Conservation (phyloP, 2,888 invertebrate species). For the Mimas tiliae region DNA sequence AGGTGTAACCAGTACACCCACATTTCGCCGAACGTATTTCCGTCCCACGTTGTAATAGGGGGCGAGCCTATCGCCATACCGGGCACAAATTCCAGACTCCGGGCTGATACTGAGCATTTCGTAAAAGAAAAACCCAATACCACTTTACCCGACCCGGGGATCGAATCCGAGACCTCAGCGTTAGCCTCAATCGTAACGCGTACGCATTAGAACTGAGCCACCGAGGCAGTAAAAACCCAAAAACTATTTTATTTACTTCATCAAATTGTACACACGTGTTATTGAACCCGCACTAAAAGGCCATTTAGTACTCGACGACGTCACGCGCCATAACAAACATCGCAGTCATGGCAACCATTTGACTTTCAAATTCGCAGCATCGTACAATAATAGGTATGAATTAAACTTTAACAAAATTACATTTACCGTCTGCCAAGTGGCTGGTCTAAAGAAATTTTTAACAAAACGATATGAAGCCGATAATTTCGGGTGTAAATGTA, state of each 20-base stretch:
- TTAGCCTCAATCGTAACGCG: too few species aligned
- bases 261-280: background rate
- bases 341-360: constrained; percentile 36
- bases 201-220: too few species aligned
- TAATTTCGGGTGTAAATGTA: background rate
- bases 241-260: background rate
- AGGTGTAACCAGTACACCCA: too few species aligned
- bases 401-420: constrained; percentile 25
- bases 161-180: too few species aligned
- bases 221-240: too few species aligned
- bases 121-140: too few species aligned
- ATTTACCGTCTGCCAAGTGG: constrained; percentile 1
- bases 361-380: constrained; percentile 42
- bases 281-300: constrained; percentile 29
- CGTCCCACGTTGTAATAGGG: too few species aligned
- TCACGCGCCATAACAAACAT: constrained; percentile 39
- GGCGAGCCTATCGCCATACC: too few species aligned
- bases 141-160: too few species aligned
- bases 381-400: constrained; percentile 45
- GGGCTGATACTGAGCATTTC: too few species aligned
- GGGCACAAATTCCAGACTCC: too few species aligned
- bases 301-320: constrained; percentile 35
- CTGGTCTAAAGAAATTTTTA: background rate
- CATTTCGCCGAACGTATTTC: too few species aligned
- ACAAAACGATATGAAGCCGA: background rate